Base-by-base conservation (phyloP, 2,888 invertebrate species). In the Gastracanthus pulcherrimus region DNA sequence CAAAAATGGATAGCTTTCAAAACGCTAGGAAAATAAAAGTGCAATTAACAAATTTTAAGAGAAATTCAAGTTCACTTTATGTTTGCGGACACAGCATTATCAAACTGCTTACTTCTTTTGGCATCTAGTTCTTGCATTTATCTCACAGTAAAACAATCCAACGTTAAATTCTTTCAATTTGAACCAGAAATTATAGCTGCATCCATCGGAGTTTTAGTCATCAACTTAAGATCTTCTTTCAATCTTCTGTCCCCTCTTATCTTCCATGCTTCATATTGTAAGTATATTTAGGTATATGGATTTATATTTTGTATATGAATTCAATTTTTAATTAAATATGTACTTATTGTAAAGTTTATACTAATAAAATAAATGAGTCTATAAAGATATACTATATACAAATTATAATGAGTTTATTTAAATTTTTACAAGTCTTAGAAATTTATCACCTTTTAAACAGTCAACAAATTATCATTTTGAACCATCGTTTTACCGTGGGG, bases 61-160 rank as follows among this genome's bases (percentile, higher is more conserved):
- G n/a, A n/a, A n/a, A n/a, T n/a, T n/a, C 2, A 62, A 64, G 26
- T 9, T 41, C 5, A 55, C 38, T 74, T 78, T 67, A 89, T 89
- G 89, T 82, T 89, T 66, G 76, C 84, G n/a, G 87, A 87, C 67
- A 84, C 88, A 0, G 58, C 86, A 11, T 81, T 88, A 48, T 87
- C 89, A 0, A 86, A 86, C 62, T 79, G 86, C 34, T 86, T 86
- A 82, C 81, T 89, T 11, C 4, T 87, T 11, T 77, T 89, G 16
- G 86, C 86, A 13, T 87, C 86, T 13, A 86, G 87, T 13, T 85
- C 82, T 2, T 86, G 84, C 45, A 83, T 88, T 66, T 85, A 88
- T 67, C 80, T 83, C 5, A 79, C 87, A 31, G 60, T 81, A 7
- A 86, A 84, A 75, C 64, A 85, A 76, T 85, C 84, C 3, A 76